Evolutionary conservation across 2,113 vertebrate genomes (phyloP).

Genomic region (Sardina pilchardus): DNA sequence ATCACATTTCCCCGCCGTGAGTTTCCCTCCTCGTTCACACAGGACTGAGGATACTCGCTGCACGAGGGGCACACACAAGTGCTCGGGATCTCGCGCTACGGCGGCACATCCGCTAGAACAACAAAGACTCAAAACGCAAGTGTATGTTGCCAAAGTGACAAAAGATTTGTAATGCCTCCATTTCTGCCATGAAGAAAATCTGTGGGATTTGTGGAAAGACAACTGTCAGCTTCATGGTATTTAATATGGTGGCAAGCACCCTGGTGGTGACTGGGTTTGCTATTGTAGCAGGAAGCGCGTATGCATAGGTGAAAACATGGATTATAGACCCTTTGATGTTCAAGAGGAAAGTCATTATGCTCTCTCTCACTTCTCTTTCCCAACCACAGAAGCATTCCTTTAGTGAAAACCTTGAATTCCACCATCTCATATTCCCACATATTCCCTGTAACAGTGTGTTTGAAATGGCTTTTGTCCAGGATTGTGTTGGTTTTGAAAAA

Average conservation of each 20-base stretch:
- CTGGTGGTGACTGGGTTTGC: background rate
- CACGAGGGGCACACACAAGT: background rate
- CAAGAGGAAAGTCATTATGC: background rate
- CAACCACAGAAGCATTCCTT: background rate
- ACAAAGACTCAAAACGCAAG: background rate
- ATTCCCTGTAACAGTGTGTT: background rate
- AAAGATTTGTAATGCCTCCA: background rate
- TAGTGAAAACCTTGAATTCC: background rate
- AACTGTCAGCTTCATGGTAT: background rate
- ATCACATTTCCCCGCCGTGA: slow-evolving; percentile 6
- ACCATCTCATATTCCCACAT: background rate
- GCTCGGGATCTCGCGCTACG: background rate
- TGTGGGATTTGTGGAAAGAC: background rate
- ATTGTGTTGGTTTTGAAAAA: background rate
- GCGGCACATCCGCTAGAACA: background rate
- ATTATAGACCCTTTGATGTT: slow-evolving; percentile 8
- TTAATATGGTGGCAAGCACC: background rate
- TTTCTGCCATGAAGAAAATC: background rate
- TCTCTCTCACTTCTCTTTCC: background rate
- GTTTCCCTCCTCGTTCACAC: background rate
- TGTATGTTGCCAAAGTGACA: background rate
- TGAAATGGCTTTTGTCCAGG: background rate
- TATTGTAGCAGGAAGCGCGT: background rate
- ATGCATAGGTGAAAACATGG: slow-evolving; percentile 1
- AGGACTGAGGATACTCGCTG: background rate